Base-by-base conservation (phyloP, 2,797 vertebrate genomes). In the Eulemur albifrons region DNA sequence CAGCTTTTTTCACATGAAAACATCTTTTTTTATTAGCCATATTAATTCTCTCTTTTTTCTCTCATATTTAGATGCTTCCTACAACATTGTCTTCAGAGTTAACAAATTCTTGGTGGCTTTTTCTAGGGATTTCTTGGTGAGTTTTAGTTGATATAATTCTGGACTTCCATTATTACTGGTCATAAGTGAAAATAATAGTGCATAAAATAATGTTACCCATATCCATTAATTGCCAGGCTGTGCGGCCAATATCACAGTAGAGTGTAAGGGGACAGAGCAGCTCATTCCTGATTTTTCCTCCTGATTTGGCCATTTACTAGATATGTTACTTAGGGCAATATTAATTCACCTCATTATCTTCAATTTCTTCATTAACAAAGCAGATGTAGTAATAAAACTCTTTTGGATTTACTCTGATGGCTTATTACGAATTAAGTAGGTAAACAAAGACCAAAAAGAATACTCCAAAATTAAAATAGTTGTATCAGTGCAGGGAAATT, bases 331-430 rank as follows among this genome's bases (percentile, higher is more conserved):
- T 75, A 77, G 18, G 45, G 4, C 45, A 91, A 77, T 69, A 76
- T 54, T 88, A 96, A 94, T 70, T 30, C 86, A 94, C 27, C 17
- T 5, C 30, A 43, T 57, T 73, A 75, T 75, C 35, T 70, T 90
- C 4, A 79, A 69, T 83, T 81, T 92, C 85, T 82, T 94, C 63
- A 79, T 85, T 88, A 61, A 43, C 76, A 85, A 92, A 90, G 65
- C 27, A 87, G 32, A 69, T 21, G n/a, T 15, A 67, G n/a, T 80
- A 88, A 87, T 61, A 89, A 65, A 95, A 43, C 35, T 57, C 48
- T 87, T 86, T 57, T n/a, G 79, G 48, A 88, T 88, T 94, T 43
- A 93, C 27, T 45, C 8, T 81, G 30, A 84, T 79, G 61, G 5
- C 23, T 81, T 73, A 40, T 86, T 96, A 95, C 89, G 59, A 89